Evolutionary conservation across 2,888 invertebrate species (phyloP).

Genomic region (Argynnis bischoffii): DNA sequence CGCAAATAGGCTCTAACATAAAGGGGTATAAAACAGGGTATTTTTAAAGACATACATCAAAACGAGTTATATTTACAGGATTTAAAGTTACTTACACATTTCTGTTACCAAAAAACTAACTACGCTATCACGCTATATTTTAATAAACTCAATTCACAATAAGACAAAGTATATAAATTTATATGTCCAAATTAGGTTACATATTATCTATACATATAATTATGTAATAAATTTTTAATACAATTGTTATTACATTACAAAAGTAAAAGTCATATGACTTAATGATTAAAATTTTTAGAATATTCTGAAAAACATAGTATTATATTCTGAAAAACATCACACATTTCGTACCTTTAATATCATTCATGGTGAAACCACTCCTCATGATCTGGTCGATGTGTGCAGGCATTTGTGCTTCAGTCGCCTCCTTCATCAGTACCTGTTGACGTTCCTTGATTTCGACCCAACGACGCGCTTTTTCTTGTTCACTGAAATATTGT

Average conservation of each 20-base stretch:
- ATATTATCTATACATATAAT: too few species aligned
- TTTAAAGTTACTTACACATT: not conserved
- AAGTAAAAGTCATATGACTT: too few species aligned
- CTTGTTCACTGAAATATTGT: conserved; percentile 84
- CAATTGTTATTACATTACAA: too few species aligned
- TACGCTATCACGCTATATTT: not conserved
- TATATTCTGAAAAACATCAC: too few species aligned
- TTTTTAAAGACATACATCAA: not conserved
- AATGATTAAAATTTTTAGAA: too few species aligned
- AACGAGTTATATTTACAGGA: conserved; percentile 14
- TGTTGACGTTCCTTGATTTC: conserved; percentile 94
- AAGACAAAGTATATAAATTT: too few species aligned
- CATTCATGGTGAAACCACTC: conserved; percentile 94
- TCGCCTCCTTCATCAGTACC: conserved; percentile 88
- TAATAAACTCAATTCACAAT: too few species aligned
- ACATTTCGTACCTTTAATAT: conserved; percentile 88
- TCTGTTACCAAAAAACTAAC: conserved; percentile 1
- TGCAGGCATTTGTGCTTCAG: conserved; percentile 85
- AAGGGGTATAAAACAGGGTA: not conserved
- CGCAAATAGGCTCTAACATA: conserved; percentile 13
- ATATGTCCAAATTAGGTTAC: too few species aligned
- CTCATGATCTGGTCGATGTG: conserved; percentile 96
- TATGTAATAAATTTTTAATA: too few species aligned
- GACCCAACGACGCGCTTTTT: conserved; percentile 93
- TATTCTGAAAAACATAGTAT: too few species aligned